Conservation (phyloP, 2,113 vertebrate genomes). For the Salminus brasiliensis region DNA sequence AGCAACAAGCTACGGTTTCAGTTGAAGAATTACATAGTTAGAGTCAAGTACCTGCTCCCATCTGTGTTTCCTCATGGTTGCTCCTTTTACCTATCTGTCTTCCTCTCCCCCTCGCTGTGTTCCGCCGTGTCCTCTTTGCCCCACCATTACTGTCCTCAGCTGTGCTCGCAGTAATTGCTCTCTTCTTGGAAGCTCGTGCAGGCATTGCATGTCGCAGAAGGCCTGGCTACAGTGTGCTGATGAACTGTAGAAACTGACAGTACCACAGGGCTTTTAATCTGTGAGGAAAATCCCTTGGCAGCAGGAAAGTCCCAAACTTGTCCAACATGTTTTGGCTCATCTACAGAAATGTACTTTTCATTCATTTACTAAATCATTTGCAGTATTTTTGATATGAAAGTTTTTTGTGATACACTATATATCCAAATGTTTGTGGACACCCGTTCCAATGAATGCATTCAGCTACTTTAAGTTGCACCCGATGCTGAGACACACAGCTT, state of each 20-base stretch:
- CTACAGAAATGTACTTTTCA: not conserved
- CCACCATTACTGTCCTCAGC: not conserved
- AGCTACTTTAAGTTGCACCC: too few species aligned
- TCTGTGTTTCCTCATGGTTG: not conserved
- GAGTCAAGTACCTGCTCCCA: constrained; percentile 21
- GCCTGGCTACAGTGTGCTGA: not conserved
- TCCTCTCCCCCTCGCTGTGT: not conserved
- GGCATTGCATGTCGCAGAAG: not conserved
- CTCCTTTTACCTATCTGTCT: not conserved
- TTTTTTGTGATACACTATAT: too few species aligned
- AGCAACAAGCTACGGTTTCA: too few species aligned
- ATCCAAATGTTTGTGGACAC: too few species aligned
- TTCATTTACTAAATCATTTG: too few species aligned
- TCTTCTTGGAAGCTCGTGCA: not conserved
- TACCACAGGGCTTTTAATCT: not conserved
- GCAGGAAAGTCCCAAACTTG: not conserved
- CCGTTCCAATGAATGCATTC: too few species aligned
- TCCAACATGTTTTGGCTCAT: not conserved
- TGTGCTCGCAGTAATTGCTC: not conserved
- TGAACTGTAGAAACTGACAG: not conserved
- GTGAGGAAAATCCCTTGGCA: not conserved
- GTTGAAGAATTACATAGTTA: not conserved
- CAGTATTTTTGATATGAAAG: too few species aligned
- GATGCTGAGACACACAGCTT: too few species aligned
- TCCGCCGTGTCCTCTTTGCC: not conserved